Evolutionary conservation across 2,797 vertebrate genomes (phyloP).

Genomic region (Dromococcyx pavoninus): DNA sequence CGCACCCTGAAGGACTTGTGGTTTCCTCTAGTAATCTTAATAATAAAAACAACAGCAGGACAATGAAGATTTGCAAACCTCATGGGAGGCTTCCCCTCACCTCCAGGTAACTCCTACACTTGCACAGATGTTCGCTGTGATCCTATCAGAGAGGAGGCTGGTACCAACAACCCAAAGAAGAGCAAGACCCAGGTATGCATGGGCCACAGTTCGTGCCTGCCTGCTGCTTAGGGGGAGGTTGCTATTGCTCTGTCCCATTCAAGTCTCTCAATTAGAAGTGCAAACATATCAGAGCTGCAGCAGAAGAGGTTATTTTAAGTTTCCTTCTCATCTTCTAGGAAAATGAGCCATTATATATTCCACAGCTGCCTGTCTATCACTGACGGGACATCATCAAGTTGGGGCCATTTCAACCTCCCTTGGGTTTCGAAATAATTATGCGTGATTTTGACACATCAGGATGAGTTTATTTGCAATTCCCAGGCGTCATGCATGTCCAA

Average conservation of each 20-base stretch:
- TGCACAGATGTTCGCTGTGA: background rate
- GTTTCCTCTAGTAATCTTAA: slow-evolving; percentile 32
- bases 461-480: slow-evolving; percentile 84
- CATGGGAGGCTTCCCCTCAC: background rate
- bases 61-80: background rate
- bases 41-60: background rate
- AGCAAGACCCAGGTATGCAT: background rate
- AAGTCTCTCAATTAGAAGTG: background rate
- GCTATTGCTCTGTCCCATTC: background rate
- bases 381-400: slow-evolving; percentile 30
- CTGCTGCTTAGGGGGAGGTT: background rate
- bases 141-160: background rate
- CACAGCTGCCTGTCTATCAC: slow-evolving; percentile 48
- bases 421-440: slow-evolving; percentile 79
- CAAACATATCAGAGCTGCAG: background rate
- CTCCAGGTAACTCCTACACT: background rate
- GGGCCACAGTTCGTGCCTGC: background rate
- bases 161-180: background rate
- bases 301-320: slow-evolving; percentile 38
- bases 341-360: slow-evolving; percentile 57
- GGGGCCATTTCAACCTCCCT: slow-evolving; percentile 68
- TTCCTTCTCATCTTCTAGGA: slow-evolving; percentile 25
- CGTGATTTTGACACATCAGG: slow-evolving; percentile 83
- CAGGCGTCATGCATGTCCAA: slow-evolving; percentile 12
- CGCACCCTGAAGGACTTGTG: background rate